phyloP scores from a whole-genome alignment of 1,140 invertebrate genomes.

The Aethina tumida region DNA sequence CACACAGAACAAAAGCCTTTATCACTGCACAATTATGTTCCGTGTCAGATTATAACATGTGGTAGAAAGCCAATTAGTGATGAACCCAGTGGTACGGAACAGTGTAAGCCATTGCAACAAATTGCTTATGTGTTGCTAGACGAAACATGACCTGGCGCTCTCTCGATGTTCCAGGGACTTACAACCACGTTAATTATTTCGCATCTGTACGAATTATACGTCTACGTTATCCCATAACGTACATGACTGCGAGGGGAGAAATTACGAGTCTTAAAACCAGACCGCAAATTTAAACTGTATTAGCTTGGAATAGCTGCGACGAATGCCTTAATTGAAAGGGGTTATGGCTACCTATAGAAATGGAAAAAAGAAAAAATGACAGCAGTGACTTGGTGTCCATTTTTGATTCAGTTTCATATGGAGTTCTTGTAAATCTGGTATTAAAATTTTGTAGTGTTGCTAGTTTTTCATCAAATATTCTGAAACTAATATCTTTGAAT shows the following conservation, averaged over 20 bases:
- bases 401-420: not conserved
- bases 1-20: conserved; percentile 29
- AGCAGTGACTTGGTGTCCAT: not conserved
- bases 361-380: too few species aligned
- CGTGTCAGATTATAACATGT: conserved; percentile 33
- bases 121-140: conserved; percentile 11
- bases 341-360: too few species aligned
- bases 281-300: too few species aligned
- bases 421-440: not conserved
- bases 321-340: too few species aligned
- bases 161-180: not conserved
- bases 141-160: conserved; percentile 2
- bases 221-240: conserved; percentile 7
- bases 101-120: conserved; percentile 23
- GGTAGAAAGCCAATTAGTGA: conserved; percentile 33
- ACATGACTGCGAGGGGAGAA: conserved; percentile 4
- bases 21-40: conserved; percentile 33
- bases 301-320: too few species aligned
- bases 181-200: conserved; percentile 7
- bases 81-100: conserved; percentile 27
- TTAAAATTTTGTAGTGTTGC: not conserved
- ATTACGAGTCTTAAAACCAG: too few species aligned
- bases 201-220: conserved; percentile 7
- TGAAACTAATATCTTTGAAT: too few species aligned
- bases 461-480: not conserved